Evolutionary conservation across 2,113 vertebrate genomes (phyloP), one percentile per base, ranked within the genome.

Genomic region (Apteryx owenii): DNA sequence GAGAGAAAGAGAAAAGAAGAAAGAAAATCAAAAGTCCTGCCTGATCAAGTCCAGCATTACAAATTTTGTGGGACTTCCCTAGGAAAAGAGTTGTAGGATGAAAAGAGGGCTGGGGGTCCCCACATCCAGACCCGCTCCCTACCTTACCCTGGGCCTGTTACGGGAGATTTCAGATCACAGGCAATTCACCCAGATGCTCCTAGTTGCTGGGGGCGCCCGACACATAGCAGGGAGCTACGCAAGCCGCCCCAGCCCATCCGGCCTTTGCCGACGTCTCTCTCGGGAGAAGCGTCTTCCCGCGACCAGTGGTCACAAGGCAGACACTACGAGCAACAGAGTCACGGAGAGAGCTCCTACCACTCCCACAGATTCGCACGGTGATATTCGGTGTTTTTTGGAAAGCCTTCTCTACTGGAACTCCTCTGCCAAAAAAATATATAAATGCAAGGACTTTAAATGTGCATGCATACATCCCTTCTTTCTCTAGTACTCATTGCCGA

Each of bases 291-390:
- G 66, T 53, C 64, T 48, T 53, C 44, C 54, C 3, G 0, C 14
- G 33, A 38, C 16, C 68, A 56, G 64, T 2, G 15, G 50, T 25
- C 46, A 22, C 69, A 46, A 33, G 7, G 51, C 75, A 89, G 46
- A 50, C 0, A 2, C n/a, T 56, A 29, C 92, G 60, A 78, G 25
- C 44, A 83, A 14, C 2, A 2, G 3, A 1, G 0, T 1, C 0
- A 51, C 9, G 25, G 61, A 26, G 25, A 66, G 16, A 36, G 61
- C 10, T 36, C 36, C 33, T 28, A 44, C 3, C 23, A 42, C 48
- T 56, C 71, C 62, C 44, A 60, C 56, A 19, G 56, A 31, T 19
- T 60, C 5, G 5, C 56, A 6, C 1, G 2, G n/a, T 18, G 16
- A 15, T 10, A 85, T 9, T 19, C 0, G 1, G n/a, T 21, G 44